A percentile compares a stretch with the other conserved stretches of the same genome.
phyloP scores from a whole-genome alignment of 2,888 invertebrate species.

The Bembecia ichneumoniformis region DNA sequence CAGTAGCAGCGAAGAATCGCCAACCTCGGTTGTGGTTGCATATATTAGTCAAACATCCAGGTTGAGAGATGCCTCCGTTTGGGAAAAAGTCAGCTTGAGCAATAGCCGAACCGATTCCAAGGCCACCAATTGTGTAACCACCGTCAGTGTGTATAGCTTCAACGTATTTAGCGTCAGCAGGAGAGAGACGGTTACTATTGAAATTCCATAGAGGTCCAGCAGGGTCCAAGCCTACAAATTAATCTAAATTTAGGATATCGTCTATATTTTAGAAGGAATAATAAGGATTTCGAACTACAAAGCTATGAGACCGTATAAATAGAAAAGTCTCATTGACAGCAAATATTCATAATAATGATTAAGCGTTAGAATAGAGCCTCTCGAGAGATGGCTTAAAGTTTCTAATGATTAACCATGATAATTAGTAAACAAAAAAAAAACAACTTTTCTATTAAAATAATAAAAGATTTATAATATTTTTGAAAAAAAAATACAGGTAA shows the following conservation, averaged over 20 bases:
- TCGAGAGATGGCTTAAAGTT: too few relatives aligned
- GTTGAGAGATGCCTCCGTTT: constrained; percentile 58
- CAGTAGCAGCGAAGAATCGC: constrained; percentile 30
- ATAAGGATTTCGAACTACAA: too few relatives aligned
- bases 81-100: constrained; percentile 73
- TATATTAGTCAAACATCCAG: constrained; percentile 28
- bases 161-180: constrained; percentile 22
- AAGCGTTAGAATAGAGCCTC: too few relatives aligned
- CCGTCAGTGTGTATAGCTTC: constrained; percentile 14
- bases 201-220: constrained; percentile 49
- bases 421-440: too few relatives aligned
- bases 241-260: background rate
- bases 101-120: constrained; percentile 57
- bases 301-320: too few relatives aligned
- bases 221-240: constrained; percentile 43
- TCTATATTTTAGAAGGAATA: too few relatives aligned
- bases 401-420: too few relatives aligned
- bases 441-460: too few relatives aligned
- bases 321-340: too few relatives aligned
- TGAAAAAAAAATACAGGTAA: too few relatives aligned
- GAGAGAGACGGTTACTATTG: constrained; percentile 7
- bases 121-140: constrained; percentile 48
- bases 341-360: too few relatives aligned
- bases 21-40: constrained; percentile 41
- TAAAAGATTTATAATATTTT: too few relatives aligned